Evolutionary conservation across 2,797 vertebrate genomes (phyloP), one percentile per base, ranked within the genome.

Genomic region (Aplochiton taeniatus): DNA sequence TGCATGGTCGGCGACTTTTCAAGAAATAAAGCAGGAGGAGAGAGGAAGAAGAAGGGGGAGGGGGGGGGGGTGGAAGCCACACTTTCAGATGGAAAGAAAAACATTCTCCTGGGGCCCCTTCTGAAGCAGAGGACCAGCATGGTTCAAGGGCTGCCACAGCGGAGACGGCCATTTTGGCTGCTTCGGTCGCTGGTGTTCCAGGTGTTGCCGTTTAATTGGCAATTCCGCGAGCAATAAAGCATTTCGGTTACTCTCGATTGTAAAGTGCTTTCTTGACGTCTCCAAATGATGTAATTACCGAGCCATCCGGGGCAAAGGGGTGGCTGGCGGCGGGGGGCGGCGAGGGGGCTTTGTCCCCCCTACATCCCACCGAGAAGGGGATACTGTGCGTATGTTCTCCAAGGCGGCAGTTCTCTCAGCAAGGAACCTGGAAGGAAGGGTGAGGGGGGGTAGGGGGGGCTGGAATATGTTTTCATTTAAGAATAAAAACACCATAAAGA

Each of bases 141-240:
- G 78, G 63, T 77, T 72, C 68, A 18, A 46, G 75, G 61, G 44
- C 53, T 10, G 75, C 65, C 69, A 17, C 12, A 1, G 41, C 17
- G 42, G 49, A 9, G 31, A 20, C 16, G 74, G 70, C 70, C 70
- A 20, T 66, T 84, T 81, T 20, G 78, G 80, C 79, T 56, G 72
- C 11, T 19, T 31, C 31, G 31, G 31, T 31, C 31, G 31, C 77
- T 77, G 65, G 77, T 31, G 77, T 84, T 89, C 89, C 91, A 93
- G 92, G 91, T 93, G 91, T 88, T 90, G 86, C 80, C 74, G 88
- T 92, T 90, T 93, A 93, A 93, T 92, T 93, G 90, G 86, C 88
- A 88, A 85, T 92, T 91, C 86, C 62, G 68, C 13, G 59, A 82
- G 83, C 89, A 89, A 88, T 93, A 92, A 92, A 93, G 83, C 85